Conservation (phyloP, 2,797 vertebrate species). For the Enteromius thamalakanensis region DNA sequence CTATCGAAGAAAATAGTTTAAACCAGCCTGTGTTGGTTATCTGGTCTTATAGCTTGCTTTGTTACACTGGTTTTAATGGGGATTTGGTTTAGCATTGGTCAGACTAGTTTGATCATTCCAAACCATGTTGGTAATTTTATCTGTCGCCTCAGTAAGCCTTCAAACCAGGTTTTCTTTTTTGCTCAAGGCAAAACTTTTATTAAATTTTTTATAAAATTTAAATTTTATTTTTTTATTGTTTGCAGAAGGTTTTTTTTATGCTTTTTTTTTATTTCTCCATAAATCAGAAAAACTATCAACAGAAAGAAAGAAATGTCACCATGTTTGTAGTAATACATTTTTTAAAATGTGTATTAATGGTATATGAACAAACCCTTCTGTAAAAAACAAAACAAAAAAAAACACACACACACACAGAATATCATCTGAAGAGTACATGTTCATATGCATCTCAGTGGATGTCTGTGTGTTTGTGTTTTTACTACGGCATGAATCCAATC, state of each 20-base stretch:
- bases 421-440: not conserved
- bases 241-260: no score
- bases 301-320: not conserved
- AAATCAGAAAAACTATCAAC: not conserved
- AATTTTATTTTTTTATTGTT: no score
- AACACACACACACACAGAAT: not conserved
- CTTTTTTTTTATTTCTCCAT: not conserved
- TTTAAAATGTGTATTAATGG: not conserved
- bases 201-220: no score
- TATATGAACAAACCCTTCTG: not conserved
- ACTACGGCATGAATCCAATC: conserved; percentile 34
- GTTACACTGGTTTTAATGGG: not conserved
- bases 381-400: not conserved
- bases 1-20: not conserved
- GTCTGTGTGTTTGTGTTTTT: conserved; percentile 6
- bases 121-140: not conserved
- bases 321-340: not conserved
- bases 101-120: not conserved
- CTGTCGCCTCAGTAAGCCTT: not conserved
- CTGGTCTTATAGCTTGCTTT: not conserved
- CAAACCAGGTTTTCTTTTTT: not conserved
- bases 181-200: not conserved
- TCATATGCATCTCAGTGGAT: conserved; percentile 4
- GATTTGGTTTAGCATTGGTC: not conserved
- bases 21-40: not conserved